Base-by-base conservation (phyloP, 1,140 invertebrate species). In the Cecropterus lyciades region DNA sequence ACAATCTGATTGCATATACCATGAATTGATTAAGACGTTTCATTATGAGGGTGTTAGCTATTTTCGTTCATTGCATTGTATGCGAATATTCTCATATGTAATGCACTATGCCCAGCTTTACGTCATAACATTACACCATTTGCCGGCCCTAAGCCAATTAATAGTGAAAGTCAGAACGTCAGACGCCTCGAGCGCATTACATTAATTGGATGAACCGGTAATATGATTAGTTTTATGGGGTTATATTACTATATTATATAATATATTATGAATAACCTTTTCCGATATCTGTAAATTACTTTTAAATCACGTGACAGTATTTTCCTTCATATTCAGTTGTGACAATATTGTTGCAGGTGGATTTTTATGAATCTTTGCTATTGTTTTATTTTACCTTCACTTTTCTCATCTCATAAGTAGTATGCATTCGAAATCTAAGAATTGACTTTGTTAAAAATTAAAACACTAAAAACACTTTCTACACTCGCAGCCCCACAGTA, bases 171-270 rank as follows among this genome's bases (percentile, higher is more conserved):
- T 45, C 14, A 13, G n/a, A 43, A 43, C 46, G 16, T 24, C 3
- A 27, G 17, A 20, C 55, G 13, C 40, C 13, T 13, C 55, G 8
- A 46, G 40, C 55, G 17, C 42, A 46, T 57, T 30, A 14, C 40
- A 45, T 59, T 59, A 59, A 59, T 59, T 59, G 42, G 55, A 59
- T 59, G 13, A 46, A 45, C 55, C 3, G 15, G 40, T 55, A 40
- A 55, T 20, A 5, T 40, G 2, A 55, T 55, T 9, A 55, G 52
- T 24, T 53, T 37, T 3, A 17, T 17, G 15, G 10, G 30, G 24
- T n/a, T 27, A 1, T 30, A 40, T 40, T 33, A 1, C 3, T 30
- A 30, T 30, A 30, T 6, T 30, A 30, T 8, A 30, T 30, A 30
- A 8, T 30, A 6, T 30, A 30, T 30, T 30, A 30, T 30, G 33